These are phyloP conservation scores for Oedothorax gibbosus DNA, from an alignment of 1,140 invertebrate genomes.

Conservation along the genomic window DNA sequence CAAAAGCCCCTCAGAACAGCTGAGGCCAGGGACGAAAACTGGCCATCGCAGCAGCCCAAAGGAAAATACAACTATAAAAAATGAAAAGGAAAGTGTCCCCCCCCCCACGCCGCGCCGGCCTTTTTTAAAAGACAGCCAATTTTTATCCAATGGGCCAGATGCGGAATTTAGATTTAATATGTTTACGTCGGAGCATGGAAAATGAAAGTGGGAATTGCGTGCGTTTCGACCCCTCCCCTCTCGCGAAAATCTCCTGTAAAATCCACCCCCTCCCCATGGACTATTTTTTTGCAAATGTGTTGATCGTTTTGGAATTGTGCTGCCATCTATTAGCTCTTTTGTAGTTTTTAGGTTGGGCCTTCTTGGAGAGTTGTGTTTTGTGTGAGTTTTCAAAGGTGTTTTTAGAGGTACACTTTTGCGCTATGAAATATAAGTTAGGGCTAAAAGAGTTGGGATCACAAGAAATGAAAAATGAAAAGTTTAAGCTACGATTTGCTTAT, in stretches of 20 bases:
- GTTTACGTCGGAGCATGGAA: slow-evolving; percentile 39
- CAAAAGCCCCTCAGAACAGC: slow-evolving; percentile 41
- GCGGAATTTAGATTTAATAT: slow-evolving; percentile 57
- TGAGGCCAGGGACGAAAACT: slow-evolving; percentile 54
- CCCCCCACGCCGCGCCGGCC: slow-evolving; percentile 14
- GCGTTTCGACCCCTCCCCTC: background rate
- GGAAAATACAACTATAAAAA: slow-evolving; percentile 14
- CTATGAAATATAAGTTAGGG: no score
- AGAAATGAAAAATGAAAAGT: no score
- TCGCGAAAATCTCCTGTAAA: background rate
- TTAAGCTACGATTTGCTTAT: no score
- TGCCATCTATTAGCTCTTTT: no score
- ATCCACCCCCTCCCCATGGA: no score
- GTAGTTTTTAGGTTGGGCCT: no score
- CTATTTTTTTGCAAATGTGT: no score
- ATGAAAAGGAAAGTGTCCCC: slow-evolving; percentile 20
- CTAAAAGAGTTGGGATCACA: no score
- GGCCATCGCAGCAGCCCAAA: slow-evolving; percentile 40
- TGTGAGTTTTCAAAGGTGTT: no score
- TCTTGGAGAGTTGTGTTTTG: no score
- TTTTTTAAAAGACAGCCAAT: slow-evolving; percentile 25
- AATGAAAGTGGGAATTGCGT: background rate
- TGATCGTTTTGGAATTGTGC: no score
- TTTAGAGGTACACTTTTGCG: no score
- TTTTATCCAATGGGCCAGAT: slow-evolving; percentile 18